Evolutionary conservation across 2,797 vertebrate species (phyloP).

Genomic region (Urophycis tenuis): DNA sequence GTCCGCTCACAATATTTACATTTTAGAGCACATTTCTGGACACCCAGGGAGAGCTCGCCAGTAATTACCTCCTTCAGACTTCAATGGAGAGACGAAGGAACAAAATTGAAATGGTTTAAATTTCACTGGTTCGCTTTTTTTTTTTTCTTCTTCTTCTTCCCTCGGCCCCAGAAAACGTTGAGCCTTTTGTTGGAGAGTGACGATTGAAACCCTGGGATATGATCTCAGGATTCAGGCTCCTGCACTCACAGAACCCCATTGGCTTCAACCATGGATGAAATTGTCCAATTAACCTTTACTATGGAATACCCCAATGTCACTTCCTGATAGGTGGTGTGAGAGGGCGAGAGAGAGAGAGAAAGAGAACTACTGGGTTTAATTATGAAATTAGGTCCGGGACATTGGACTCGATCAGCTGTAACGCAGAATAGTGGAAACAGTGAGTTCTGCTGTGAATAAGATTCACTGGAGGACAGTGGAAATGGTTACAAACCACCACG

Average conservation of each 20-base stretch:
- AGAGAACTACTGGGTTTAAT: constrained; percentile 34
- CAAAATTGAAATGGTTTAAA: constrained; percentile 21
- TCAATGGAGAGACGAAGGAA: constrained; percentile 34
- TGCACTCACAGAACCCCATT: constrained; percentile 20
- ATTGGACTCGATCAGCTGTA: constrained; percentile 31
- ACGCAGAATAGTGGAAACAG: constrained; percentile 47
- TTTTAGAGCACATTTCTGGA: constrained; percentile 64
- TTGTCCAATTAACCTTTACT: constrained; percentile 17
- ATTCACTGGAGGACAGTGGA: constrained; percentile 37
- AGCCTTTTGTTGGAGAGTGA: neutral
- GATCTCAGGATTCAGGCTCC: constrained; percentile 19
- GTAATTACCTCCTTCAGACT: constrained; percentile 53
- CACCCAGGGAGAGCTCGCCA: constrained; percentile 47
- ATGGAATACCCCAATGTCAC: constrained; percentile 26
- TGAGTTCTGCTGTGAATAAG: constrained; percentile 39
- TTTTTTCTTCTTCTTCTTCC: constrained; percentile 10
- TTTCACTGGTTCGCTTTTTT: constrained; percentile 25
- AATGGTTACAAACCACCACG: constrained; percentile 31
- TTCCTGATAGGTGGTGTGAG: constrained; percentile 39
- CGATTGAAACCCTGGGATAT: neutral
- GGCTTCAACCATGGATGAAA: constrained; percentile 25
- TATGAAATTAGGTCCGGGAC: constrained; percentile 33
- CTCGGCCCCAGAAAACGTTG: constrained; percentile 18
- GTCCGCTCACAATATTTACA: constrained; percentile 69
- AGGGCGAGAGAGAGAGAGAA: neutral